These are phyloP conservation scores for Sicus ferrugineus DNA, from an alignment of 2,888 invertebrate genomes.

Conservation along the genomic window DNA sequence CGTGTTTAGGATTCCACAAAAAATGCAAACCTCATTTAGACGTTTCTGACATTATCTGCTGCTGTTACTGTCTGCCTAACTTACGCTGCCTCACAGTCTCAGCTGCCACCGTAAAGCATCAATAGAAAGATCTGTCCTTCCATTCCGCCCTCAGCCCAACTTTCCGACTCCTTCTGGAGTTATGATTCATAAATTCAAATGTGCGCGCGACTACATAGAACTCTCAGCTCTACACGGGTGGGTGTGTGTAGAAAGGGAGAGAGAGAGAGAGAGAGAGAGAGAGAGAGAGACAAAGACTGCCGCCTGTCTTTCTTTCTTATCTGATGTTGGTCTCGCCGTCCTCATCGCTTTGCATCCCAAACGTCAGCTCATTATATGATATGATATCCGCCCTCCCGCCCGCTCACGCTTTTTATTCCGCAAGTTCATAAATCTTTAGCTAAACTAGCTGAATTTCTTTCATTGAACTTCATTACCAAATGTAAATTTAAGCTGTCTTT, in stretches of 20 bases:
- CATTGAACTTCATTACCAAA: constrained; percentile 2
- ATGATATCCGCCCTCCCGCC: no score
- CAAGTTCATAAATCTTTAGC: constrained; percentile 12
- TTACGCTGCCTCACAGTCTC: not conserved
- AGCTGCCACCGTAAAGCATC: not conserved
- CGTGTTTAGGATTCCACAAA: not conserved
- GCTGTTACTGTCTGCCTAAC: not conserved
- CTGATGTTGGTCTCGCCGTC: not conserved
- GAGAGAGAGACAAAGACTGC: no score
- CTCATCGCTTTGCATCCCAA: not conserved
- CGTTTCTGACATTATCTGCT: constrained; percentile 9
- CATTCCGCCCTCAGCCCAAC: no score
- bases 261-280: no score
- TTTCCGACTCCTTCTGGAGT: not conserved
- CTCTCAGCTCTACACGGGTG: not conserved
- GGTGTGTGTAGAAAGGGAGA: no score
- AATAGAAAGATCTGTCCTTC: no score
- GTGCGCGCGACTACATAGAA: not conserved
- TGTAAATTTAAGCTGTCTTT: not conserved
- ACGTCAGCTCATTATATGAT: constrained; percentile 14
- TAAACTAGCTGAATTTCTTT: constrained; percentile 7
- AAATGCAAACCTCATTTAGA: constrained; percentile 5
- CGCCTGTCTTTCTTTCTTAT: constrained; percentile 3
- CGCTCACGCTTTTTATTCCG: constrained; percentile 1
- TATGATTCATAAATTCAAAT: constrained; percentile 32